A percentile compares a stretch with the other conserved stretches of the same genome.
phyloP scores from a whole-genome alignment of 1,140 invertebrate genomes.

The Lasioglossum baleicum region DNA sequence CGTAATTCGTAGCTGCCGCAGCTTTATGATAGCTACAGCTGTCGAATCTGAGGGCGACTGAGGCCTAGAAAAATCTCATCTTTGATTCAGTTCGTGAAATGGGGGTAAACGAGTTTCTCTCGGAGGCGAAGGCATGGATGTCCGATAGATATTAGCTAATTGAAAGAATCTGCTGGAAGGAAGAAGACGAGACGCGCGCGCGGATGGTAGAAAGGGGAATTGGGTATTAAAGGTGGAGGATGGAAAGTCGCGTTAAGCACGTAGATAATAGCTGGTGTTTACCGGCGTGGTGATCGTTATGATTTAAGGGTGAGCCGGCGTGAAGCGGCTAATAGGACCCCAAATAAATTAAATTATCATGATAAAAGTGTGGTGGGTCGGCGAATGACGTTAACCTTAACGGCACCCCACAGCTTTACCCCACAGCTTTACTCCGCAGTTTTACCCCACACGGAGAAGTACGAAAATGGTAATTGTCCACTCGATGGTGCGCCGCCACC shows the following conservation, averaged over 20 bases:
- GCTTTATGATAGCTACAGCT: too few relatives aligned
- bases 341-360: conserved; percentile 80
- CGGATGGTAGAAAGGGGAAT: too few relatives aligned
- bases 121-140: too few relatives aligned
- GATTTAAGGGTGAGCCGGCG: conserved; percentile 73
- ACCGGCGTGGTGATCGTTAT: conserved; percentile 73
- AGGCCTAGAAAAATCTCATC: too few relatives aligned
- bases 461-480: conserved; percentile 74
- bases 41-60: too few relatives aligned
- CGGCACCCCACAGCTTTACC: conserved; percentile 30
- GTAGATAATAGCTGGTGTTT: conserved; percentile 75
- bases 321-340: conserved; percentile 76
- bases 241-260: conserved; percentile 65
- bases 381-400: conserved; percentile 42
- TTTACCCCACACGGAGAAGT: conserved; percentile 60
- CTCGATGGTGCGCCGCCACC: conserved; percentile 73
- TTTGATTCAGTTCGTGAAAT: too few relatives aligned
- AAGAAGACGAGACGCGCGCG: too few relatives aligned
- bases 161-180: not conserved
- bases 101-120: too few relatives aligned
- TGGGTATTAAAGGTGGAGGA: conserved; percentile 17
- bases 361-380: conserved; percentile 68
- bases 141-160: too few relatives aligned
- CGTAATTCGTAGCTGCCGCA: too few relatives aligned
- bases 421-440: conserved; percentile 37